Base-by-base conservation (phyloP, 1,140 invertebrate genomes). In the Neuroterus valhalla region DNA sequence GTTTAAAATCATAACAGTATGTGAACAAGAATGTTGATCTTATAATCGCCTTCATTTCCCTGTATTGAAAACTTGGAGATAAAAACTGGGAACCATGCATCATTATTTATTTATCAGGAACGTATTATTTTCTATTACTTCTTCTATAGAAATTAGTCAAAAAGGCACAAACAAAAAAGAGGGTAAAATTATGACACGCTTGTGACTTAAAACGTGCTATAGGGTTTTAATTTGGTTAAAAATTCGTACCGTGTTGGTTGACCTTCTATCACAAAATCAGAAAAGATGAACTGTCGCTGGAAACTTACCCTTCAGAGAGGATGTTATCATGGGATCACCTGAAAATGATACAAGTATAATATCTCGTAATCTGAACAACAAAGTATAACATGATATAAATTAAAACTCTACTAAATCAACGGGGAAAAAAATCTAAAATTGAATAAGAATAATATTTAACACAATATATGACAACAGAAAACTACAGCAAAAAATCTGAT, bases 261-360 rank as follows among this genome's bases (percentile, higher is more conserved):
- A 78, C 79, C 79, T 68, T 72, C 80, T 80, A 81, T 74, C 74
- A 80, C 45, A 73, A 72, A 78, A 52, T 71, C 81, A 77, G 79
- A 70, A 76, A 78, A 78, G 84, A 75, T 77, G 81, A 85, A 74
- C 76, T 80, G 80, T 77, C 82, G 77, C 78, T 87, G 81, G 81
- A 85, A 81, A 90, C 89, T 90, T 89, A 90, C 89, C 89, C 89
- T 90, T 90, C 72, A 90, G 86, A 82, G 89, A 90, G 83, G 89
- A 90, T 88, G 89, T 90, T 89, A 90, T 90, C 89, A 90, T 90
- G 82, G 89, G 89, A 71, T 90, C 89, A 89, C 89, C 89, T 90
- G 89, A 87, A 90, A 90, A 89, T 80, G 81, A 88, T 83, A 90
- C 69, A 88, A 88, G 77, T 88, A 86, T 81, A 89, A 81, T 87